Evolutionary conservation across 2,113 vertebrate species (phyloP).

Genomic region (Sinocyclocheilus anophthalmus): DNA sequence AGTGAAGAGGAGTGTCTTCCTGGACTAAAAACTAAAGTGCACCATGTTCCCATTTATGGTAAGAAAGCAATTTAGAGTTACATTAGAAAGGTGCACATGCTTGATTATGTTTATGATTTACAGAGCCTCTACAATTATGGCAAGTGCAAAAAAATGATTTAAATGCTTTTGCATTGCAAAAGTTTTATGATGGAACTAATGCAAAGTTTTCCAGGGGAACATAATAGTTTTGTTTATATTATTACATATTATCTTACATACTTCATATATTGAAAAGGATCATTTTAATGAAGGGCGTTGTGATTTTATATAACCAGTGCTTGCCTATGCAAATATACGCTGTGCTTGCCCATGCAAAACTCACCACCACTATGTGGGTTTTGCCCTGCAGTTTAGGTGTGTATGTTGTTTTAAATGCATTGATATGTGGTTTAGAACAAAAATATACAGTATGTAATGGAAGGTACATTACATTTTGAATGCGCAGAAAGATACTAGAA

Average conservation of each 20-base stretch:
- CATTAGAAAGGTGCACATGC: background rate
- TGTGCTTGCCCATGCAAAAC: background rate
- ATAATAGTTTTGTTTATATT: background rate
- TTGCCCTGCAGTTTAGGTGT: background rate
- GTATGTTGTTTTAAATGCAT: background rate
- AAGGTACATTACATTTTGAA: background rate
- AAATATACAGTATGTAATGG: background rate
- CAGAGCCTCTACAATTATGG: background rate
- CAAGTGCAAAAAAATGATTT: background rate
- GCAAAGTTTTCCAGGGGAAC: background rate
- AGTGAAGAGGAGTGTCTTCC: constrained; percentile 14
- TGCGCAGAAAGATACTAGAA: background rate
- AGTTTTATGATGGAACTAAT: too few species aligned
- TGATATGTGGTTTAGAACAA: background rate
- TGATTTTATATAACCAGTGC: background rate
- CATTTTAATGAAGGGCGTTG: background rate
- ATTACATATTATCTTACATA: background rate
- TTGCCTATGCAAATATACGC: background rate
- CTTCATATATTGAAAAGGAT: background rate
- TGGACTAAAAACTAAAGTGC: constrained; percentile 13
- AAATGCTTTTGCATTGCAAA: background rate
- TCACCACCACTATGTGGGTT: background rate
- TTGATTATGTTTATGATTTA: background rate
- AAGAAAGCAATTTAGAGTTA: constrained; percentile 12
- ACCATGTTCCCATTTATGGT: constrained; percentile 41